A percentile compares a stretch with the other conserved stretches of the same genome.
Conservation (phyloP, 92 coral and sea anemone genomes). For the Montipora capitata region DNA sequence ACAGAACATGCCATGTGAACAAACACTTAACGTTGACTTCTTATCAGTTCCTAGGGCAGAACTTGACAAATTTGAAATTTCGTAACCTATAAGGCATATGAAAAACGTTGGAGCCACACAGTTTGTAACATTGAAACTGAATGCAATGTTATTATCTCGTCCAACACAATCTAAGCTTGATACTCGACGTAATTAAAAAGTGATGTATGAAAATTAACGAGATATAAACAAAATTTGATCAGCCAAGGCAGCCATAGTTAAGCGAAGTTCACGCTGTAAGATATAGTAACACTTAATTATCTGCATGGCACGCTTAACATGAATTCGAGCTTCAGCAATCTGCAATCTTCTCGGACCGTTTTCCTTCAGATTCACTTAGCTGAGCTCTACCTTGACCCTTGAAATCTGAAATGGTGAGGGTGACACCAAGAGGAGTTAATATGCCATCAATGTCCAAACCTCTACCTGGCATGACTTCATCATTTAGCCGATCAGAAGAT, state of each 20-base stretch:
- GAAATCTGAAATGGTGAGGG: neutral
- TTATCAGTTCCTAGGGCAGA: too few relatives aligned
- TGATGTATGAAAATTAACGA: slow-evolving; percentile 35
- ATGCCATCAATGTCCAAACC: slow-evolving; percentile 41
- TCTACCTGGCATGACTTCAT: slow-evolving; percentile 26
- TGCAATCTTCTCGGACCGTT: slow-evolving; percentile 53
- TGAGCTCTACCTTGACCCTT: slow-evolving; percentile 47
- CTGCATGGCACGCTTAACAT: slow-evolving; percentile 67
- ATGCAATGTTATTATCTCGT: neutral
- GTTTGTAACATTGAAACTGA: too few relatives aligned
- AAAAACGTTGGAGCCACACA: too few relatives aligned
- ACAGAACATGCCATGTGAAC: too few relatives aligned
- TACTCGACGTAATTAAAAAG: too few relatives aligned
- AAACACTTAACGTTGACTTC: too few relatives aligned
- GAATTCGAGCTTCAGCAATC: slow-evolving; percentile 60
- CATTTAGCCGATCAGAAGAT: slow-evolving; percentile 36
- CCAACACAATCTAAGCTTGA: too few relatives aligned
- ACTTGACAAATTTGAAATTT: too few relatives aligned
- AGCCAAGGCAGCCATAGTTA: slow-evolving; percentile 47
- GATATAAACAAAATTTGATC: slow-evolving; percentile 61
- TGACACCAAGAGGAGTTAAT: slow-evolving; percentile 11
- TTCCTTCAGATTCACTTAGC: slow-evolving; percentile 32
- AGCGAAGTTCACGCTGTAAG: slow-evolving; percentile 12
- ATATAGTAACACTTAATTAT: slow-evolving; percentile 45
- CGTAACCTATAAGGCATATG: too few relatives aligned